Base-by-base conservation (phyloP, 2,797 vertebrate genomes). In the Pantherophis alleghaniensis region DNA sequence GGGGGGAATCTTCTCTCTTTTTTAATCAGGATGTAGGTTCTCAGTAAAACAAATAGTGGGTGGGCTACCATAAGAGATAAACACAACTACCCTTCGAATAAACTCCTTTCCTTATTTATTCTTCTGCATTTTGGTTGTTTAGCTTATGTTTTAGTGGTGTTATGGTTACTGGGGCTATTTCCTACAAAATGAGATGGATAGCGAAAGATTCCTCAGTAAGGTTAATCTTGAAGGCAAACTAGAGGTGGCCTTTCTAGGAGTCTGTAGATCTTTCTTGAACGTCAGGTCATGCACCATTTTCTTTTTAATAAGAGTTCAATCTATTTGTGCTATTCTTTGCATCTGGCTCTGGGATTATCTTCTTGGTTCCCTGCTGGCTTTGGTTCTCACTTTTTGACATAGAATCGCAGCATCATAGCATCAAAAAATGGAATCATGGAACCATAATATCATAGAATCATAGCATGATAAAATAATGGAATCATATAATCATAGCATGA, bases 81-180 rank as follows among this genome's bases (percentile, higher is more conserved):
- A 91, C 90, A 86, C 83, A 87, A 0, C 91, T 92, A 28, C 37
- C 1, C 10, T 24, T 94, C 11, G 51, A 89, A 32, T 93, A 86
- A 95, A 92, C 79, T 26, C 10, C 47, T 59, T 42, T 91, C 1
- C 0, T 7, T 93, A 37, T 89, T 94, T 94, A 86, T 93, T 94
- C 87, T 92, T 37, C 32, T 9, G 22, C 11, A 47, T 91, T 91
- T 63, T 24, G 63, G 3, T 90, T 92, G 83, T 74, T 91, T 74
- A 51, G 28, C 60, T 90, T 94, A 92, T 14, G 32, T 59, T 91
- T 93, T 92, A 90, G 55, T 69, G 86, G 53, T 91, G 55, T 59
- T 91, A 47, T 79, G 90, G 16, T 74, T 94, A 22, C 60, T 6
- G 61, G 92, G 32, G 37, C 26, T 28, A 20, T 89, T 22, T 90